A percentile compares a stretch with the other conserved stretches of the same genome.
Evolutionary conservation across 2,888 invertebrate genomes (phyloP).

Genomic region (Pseudococcus viburni): DNA sequence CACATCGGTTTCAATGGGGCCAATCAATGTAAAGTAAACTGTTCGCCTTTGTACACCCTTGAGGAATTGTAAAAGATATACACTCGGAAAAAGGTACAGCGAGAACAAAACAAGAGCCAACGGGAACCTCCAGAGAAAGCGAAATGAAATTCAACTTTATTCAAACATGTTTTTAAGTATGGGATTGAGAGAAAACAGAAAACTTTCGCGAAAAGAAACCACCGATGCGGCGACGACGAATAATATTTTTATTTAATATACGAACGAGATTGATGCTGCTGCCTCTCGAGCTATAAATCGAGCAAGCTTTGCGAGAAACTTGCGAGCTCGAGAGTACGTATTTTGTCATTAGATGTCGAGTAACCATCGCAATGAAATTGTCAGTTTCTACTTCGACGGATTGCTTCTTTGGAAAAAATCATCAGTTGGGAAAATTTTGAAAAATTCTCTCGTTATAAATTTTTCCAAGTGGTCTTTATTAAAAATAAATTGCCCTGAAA

Average conservation of each 20-base stretch:
- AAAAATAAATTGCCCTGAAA: too few species aligned
- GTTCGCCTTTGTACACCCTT: background rate
- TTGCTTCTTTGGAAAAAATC: too few species aligned
- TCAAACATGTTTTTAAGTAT: slow-evolving; percentile 27
- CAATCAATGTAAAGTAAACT: slow-evolving; percentile 23
- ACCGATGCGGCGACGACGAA: background rate
- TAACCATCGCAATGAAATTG: too few species aligned
- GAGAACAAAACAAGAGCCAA: background rate
- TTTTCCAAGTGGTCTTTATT: too few species aligned
- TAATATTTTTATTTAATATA: slow-evolving; percentile 22
- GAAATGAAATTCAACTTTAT: slow-evolving; percentile 22
- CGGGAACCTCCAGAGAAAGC: background rate
- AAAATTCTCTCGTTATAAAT: too few species aligned
- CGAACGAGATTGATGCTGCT: background rate
- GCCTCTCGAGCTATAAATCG: too few species aligned
- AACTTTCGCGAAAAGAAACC: background rate
- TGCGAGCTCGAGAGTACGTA: too few species aligned
- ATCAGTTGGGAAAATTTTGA: too few species aligned
- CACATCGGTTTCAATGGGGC: slow-evolving; percentile 19
- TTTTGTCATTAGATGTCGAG: too few species aligned
- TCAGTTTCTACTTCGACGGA: too few species aligned
- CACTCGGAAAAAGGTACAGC: background rate
- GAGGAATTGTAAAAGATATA: slow-evolving; percentile 9
- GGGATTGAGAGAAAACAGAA: background rate
- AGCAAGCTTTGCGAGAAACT: too few species aligned